Evolutionary conservation across 2,113 vertebrate genomes (phyloP).

Genomic region (Heteronetta atricapilla): DNA sequence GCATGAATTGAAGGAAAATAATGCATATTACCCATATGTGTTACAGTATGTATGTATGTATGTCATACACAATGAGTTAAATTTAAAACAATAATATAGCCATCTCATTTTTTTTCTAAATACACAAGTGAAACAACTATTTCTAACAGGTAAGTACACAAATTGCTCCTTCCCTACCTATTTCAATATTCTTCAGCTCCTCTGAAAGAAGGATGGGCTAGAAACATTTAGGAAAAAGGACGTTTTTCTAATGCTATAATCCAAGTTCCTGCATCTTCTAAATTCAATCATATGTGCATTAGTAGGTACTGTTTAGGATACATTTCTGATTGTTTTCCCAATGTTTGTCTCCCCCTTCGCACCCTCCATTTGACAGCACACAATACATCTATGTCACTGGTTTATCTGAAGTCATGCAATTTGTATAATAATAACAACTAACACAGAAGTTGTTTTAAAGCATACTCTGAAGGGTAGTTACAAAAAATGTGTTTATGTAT

Average conservation of each 20-base stretch:
- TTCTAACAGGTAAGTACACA: neutral
- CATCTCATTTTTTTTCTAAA: neutral
- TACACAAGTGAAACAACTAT: neutral
- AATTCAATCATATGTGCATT: neutral
- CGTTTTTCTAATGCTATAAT: neutral
- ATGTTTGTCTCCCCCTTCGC: too few species aligned
- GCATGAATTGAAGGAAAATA: neutral
- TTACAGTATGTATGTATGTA: neutral
- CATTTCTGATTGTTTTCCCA: neutral
- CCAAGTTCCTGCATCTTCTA: neutral
- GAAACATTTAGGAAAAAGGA: neutral
- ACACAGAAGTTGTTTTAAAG: neutral
- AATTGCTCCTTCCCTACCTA: neutral
- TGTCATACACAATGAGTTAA: neutral
- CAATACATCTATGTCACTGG: neutral
- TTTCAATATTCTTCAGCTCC: neutral
- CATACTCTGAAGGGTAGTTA: neutral
- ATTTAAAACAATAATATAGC: neutral
- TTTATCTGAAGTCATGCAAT: neutral
- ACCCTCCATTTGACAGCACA: too few species aligned
- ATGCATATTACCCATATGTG: accelerated
- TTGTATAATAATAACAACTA: neutral
- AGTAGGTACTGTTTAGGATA: neutral
- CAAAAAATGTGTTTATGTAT: neutral
- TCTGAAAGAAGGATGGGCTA: neutral